Conservation (phyloP, 2,797 vertebrate species). For the Coilia nasus region DNA sequence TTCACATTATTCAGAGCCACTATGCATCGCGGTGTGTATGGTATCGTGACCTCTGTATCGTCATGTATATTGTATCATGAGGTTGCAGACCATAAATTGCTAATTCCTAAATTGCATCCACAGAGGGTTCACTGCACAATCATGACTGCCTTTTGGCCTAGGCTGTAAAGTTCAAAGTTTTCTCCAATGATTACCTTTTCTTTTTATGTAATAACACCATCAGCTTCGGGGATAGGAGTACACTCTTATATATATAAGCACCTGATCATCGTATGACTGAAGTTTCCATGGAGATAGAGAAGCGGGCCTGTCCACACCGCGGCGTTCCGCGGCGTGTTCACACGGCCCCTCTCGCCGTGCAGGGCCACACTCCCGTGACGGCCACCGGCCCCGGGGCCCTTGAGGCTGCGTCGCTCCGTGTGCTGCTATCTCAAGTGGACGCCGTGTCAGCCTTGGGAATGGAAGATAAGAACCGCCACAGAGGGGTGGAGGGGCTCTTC, state of each 20-base stretch:
- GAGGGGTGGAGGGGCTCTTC: not conserved
- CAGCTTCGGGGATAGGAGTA: not conserved
- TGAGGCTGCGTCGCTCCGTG: slow-evolving; percentile 62
- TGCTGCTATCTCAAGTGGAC: slow-evolving; percentile 75
- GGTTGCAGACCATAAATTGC: not conserved
- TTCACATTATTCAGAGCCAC: too few species aligned
- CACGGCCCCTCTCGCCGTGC: slow-evolving; percentile 26
- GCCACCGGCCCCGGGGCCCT: slow-evolving; percentile 47
- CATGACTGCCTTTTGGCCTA: not conserved
- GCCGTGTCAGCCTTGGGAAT: slow-evolving; percentile 75
- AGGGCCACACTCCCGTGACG: slow-evolving; percentile 38
- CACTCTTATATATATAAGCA: not conserved
- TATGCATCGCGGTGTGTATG: too few species aligned
- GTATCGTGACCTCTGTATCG: too few species aligned
- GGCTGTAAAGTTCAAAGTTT: not conserved
- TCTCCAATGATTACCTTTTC: not conserved
- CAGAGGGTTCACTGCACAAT: not conserved
- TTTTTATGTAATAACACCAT: not conserved
- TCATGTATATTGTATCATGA: too few species aligned
- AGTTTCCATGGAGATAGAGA: not conserved
- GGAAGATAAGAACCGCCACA: slow-evolving; percentile 68
- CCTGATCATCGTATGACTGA: not conserved
- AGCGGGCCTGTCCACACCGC: not conserved
- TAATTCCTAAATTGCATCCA: too few species aligned
- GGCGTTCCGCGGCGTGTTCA: slow-evolving; percentile 32